Conservation (phyloP, 2,113 vertebrate species). For the Cettia cetti region DNA sequence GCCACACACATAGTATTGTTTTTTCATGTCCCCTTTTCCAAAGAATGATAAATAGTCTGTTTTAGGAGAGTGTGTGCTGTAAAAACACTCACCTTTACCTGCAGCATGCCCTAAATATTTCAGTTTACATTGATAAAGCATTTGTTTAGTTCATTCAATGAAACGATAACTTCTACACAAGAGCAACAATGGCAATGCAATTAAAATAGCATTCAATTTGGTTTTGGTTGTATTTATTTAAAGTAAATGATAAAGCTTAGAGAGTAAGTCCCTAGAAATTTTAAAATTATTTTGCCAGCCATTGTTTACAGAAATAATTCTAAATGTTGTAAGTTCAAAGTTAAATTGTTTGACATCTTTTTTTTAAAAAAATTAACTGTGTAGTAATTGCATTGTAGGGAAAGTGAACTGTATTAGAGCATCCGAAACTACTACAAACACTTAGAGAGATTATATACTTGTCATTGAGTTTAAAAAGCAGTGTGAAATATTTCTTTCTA, state of each 20-base stretch:
- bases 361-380: not conserved
- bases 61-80: constrained; percentile 75
- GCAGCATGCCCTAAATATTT: constrained; percentile 75
- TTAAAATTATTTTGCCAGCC: not conserved
- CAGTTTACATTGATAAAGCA: constrained; percentile 62
- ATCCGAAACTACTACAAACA: not conserved
- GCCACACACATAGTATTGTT: constrained; percentile 83
- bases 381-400: not conserved
- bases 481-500: not conserved
- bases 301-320: not conserved
- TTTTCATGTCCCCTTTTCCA: constrained; percentile 76
- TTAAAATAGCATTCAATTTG: not conserved
- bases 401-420: not conserved
- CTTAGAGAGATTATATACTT: not conserved
- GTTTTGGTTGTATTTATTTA: not conserved
- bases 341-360: not conserved
- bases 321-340: not conserved
- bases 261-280: not conserved
- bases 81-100: constrained; percentile 81
- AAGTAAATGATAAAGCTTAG: not conserved
- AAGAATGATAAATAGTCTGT: constrained; percentile 84
- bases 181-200: not conserved
- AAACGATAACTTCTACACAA: not conserved
- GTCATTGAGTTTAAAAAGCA: not conserved
- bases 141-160: constrained; percentile 24